Evolutionary conservation across 2,113 vertebrate species (phyloP), one percentile per base, ranked within the genome.

Genomic region (Cheilinus undulatus): DNA sequence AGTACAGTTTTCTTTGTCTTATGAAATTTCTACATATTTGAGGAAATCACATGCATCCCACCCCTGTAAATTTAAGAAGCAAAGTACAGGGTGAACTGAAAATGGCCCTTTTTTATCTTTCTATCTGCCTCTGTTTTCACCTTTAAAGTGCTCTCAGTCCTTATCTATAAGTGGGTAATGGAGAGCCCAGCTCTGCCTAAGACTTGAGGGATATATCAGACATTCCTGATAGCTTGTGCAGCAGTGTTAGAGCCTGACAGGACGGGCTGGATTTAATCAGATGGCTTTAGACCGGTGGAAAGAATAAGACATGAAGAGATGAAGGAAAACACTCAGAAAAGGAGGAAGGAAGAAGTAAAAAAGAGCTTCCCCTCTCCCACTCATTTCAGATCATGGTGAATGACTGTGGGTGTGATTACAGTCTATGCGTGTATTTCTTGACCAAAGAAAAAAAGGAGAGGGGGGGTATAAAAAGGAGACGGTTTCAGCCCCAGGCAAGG

Each of bases 191-290:
- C 71, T 69, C 84, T 71, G 83, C 76, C 71, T 80, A 81, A 83
- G 88, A 84, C 89, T 86, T 77, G 76, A 84, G 78, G 78, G 80
- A 89, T 70, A 83, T 56, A 82, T 82, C 79, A 81, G 77, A 86
- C 88, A 91, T 90, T 92, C 85, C 85, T 83, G 36, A 72, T 66
- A 70, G 82, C 82, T 91, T 91, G 82, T 84, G 80, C 83, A 84
- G 84, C 67, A 53, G 75, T 23, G 73, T 42, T 69, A 73, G 80
- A 82, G 88, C 75, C 80, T 86, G 83, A 87, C 84, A 87, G 76
- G 84, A 90, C 80, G 64, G 82, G 76, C 88, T 91, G 88, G 83
- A 68, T 90, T 89, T 88, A 91, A 90, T 91, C 91, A 88, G 75
- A 73, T 70, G 73, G 75, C 80, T 88, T 79, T 65, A 38, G 70